These are phyloP conservation scores for Gorsachius magnificus DNA, from an alignment of 2,797 vertebrate species.

Conservation along the genomic window DNA sequence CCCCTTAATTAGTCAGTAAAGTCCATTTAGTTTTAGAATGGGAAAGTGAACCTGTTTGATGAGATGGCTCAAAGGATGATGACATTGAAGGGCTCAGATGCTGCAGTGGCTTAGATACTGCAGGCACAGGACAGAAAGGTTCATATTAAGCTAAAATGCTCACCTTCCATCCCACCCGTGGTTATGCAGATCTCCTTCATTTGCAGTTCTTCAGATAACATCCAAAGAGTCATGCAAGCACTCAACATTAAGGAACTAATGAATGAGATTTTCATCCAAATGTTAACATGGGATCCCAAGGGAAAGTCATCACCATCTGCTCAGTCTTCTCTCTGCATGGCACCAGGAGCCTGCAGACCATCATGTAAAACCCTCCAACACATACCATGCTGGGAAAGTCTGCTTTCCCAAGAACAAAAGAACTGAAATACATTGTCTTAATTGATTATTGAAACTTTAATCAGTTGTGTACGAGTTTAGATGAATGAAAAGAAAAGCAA, in stretches of 20 bases:
- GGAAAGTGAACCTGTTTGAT: neutral
- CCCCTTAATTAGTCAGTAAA: neutral
- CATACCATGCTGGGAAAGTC: neutral
- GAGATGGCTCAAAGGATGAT: neutral
- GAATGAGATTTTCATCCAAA: neutral
- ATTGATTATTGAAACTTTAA: neutral
- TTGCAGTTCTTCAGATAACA: fast-evolving
- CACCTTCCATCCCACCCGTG: neutral
- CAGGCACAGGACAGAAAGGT: neutral
- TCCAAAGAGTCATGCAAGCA: neutral
- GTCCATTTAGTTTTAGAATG: neutral
- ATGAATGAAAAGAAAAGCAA: neutral
- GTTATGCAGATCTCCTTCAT: neutral
- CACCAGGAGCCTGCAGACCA: fast-evolving
- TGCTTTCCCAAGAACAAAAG: neutral
- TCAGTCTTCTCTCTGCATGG: neutral
- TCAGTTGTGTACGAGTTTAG: neutral
- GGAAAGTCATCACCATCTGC: neutral
- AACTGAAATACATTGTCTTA: neutral
- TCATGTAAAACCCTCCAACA: neutral
- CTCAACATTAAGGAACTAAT: neutral
- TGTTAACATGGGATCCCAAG: neutral
- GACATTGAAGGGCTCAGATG: neutral
- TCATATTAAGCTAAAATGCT: neutral
- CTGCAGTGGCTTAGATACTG: neutral